Base-by-base conservation (phyloP, 2,888 invertebrate species). In the Cephus pygmeus region DNA sequence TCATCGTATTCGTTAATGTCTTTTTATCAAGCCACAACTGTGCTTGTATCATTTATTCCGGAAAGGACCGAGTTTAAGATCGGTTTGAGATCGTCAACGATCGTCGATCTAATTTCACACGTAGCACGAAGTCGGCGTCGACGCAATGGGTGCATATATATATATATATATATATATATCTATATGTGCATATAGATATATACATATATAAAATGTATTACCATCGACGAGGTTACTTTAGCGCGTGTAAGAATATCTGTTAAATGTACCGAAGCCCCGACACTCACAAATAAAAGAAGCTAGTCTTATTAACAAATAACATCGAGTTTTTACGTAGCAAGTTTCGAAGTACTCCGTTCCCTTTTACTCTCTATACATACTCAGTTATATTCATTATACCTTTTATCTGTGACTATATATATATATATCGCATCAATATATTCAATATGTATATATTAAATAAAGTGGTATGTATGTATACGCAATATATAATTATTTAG, bases 401-500 rank as follows among this genome's bases (percentile, higher is more conserved):
- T 83, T 81, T 80, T 78, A 78, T 80, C 80, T 81, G 81, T 81
- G 81, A 82, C 79, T 77, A 84, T 81, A 79, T 81, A 79, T 77
- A 81, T 80, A 82, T 83, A 82, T 80, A 82, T 77, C 79, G 76
- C 81, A 80, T 79, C 73, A 78, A 56, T 56, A 77, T 79, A 81
- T 78, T 79, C 79, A 79, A 81, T 81, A 79, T 80, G 69, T 83
- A 84, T 85, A 83, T 87, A 83, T 84, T 83, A 86, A 88, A 89
- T 87, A 85, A 88, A 89, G 83, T 84, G 81, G 86, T 86, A 84
- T 81, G 80, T 84, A 85, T 84, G 81, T 86, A 87, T 87, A 86
- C 85, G 86, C 82, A 86, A 87, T 87, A 87, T 86, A 85, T 85
- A 86, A 85, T 88, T 35, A 83, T 56, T 56, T 86, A 86, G 84